Evolutionary conservation across 2,113 vertebrate species (phyloP), one percentile per base, ranked within the genome.

Genomic region (Typhlomys cinereus): DNA sequence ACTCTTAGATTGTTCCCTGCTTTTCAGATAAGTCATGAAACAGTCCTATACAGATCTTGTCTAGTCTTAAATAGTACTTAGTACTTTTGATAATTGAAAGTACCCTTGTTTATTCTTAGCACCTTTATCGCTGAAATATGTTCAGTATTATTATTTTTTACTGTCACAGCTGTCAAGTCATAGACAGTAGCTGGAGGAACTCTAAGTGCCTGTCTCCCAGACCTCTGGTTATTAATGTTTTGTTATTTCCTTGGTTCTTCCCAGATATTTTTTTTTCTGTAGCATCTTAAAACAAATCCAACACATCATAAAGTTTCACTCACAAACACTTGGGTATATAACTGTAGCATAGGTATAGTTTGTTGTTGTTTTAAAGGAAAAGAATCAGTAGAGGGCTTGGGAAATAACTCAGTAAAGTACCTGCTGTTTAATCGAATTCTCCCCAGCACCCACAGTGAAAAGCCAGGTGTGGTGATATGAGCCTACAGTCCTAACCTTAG

Each of bases 271-370:
- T 70, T 87, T 74, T 69, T 89, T 46, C 15, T 76, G 14, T 44
- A n/a, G 27, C 79, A 89, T 57, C 85, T 93, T 76, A 92, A 90
- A 83, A 20, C 18, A 82, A 71, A 92, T 88, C 75, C 50, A 78
- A 71, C 31, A 41, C 2, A 48, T 64, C 20, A 36, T 66, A 54
- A 41, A 69, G 39, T 59, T 89, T 69, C 46, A 67, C 23, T 44
- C 29, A 74, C 57, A 59, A 39, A 62, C n/a, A 74, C 31, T 48
- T 67, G 9, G 14, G 34, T 70, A 27, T 84, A 1, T 57, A 36
- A 82, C 59, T 85, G 17, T 46, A 92, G 82, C 76, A 57, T 71
- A 75, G 31, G 7, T 20, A 67, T 14, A 54, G 7, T 29, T 27
- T 73, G 21, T 31, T 66, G n/a, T n/a, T n/a, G n/a, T 92, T 89